Conservation (phyloP, 92 coral and sea anemone genomes). For the Actinostola sp. region DNA sequence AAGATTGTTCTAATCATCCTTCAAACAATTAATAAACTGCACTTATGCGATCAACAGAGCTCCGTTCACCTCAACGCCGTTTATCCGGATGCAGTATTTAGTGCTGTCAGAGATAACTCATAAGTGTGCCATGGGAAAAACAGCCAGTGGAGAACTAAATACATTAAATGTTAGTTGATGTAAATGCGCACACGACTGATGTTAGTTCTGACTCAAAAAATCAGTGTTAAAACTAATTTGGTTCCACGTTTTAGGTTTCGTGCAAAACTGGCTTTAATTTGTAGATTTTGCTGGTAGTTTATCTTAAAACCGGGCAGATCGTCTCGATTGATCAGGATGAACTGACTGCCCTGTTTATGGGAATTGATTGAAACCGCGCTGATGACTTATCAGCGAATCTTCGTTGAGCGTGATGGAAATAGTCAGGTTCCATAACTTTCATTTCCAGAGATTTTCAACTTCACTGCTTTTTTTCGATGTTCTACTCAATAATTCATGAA, state of each 20-base stretch:
- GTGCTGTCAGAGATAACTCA: too few species aligned
- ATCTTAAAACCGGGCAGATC: slow-evolving; percentile 15
- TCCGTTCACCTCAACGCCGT: neutral
- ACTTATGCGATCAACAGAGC: neutral
- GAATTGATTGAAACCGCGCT: neutral
- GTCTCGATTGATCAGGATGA: neutral
- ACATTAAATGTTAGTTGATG: slow-evolving; percentile 4
- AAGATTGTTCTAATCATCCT: too few species aligned
- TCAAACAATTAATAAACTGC: too few species aligned
- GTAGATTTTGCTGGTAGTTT: neutral
- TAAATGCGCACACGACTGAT: slow-evolving; percentile 1
- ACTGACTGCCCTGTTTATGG: neutral
- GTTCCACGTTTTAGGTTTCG: neutral
- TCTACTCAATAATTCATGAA: slow-evolving; percentile 22
- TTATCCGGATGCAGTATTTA: neutral
- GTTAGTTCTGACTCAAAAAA: neutral
- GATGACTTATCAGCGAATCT: neutral
- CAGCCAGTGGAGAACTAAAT: too few species aligned
- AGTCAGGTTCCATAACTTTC: neutral
- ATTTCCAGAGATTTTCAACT: neutral
- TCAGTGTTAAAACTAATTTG: neutral
- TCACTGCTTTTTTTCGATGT: neutral
- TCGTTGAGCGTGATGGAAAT: neutral
- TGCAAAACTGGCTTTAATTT: neutral
- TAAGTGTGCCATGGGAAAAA: too few species aligned